Evolutionary conservation across 2,888 invertebrate genomes (phyloP).

Genomic region (Meghimatium bilineatum): DNA sequence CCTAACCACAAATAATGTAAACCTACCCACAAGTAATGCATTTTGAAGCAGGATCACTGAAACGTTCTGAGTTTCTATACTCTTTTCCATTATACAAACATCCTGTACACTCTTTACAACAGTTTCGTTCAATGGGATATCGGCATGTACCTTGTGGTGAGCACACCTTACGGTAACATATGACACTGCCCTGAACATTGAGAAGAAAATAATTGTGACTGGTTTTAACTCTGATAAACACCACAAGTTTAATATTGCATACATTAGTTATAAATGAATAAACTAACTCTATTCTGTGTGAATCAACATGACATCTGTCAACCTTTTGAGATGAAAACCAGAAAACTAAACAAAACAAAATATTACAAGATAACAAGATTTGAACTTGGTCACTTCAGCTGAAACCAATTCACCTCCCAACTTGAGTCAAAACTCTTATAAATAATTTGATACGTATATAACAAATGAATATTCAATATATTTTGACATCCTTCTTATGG

Average conservation of each 20-base stretch:
- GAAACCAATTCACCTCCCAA: too few species aligned
- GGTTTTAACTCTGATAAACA: not conserved
- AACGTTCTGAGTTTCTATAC: conserved; percentile 57
- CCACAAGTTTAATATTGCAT: not conserved
- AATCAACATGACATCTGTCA: too few species aligned
- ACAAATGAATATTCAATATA: too few species aligned
- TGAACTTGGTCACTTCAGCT: too few species aligned
- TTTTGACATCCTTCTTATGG: too few species aligned
- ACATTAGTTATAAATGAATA: not conserved
- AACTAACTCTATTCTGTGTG: too few species aligned
- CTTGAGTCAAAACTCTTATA: too few species aligned
- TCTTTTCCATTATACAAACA: conserved; percentile 56
- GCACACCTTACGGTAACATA: conserved; percentile 57
- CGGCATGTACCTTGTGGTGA: conserved; percentile 53
- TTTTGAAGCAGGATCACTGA: conserved; percentile 53
- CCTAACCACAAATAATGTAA: too few species aligned
- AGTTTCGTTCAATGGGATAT: conserved; percentile 61
- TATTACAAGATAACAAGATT: too few species aligned
- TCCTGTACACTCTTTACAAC: conserved; percentile 59
- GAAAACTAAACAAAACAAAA: too few species aligned
- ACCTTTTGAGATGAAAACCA: too few species aligned
- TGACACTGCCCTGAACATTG: conserved; percentile 54
- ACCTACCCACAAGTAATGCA: conserved; percentile 52
- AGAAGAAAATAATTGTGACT: not conserved
- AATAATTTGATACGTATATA: too few species aligned